Conservation (phyloP, 2,113 vertebrate genomes). For the Cyanistes caeruleus region DNA sequence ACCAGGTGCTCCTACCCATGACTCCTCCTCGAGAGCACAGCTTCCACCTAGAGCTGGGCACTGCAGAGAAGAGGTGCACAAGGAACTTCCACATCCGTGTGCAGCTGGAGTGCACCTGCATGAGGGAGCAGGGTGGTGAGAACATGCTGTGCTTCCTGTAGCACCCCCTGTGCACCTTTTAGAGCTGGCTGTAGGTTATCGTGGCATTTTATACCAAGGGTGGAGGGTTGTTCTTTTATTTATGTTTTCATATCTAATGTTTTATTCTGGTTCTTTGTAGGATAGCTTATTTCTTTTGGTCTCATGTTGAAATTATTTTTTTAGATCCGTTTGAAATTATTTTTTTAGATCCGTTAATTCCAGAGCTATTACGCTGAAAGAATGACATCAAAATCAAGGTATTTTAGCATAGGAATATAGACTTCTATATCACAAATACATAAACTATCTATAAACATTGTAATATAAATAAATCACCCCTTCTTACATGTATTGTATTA, state of each 20-base stretch:
- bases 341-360: not conserved
- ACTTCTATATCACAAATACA: not conserved
- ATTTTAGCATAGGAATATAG: not conserved
- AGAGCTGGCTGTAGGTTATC: not conserved
- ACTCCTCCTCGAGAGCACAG: not conserved
- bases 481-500: not conserved
- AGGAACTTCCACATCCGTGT: not conserved
- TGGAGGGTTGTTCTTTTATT: not conserved
- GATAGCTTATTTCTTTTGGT: not conserved
- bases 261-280: not conserved
- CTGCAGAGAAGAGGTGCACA: rapidly evolving
- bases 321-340: not conserved
- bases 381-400: rapidly evolving
- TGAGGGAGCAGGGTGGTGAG: rapidly evolving
- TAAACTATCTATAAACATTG: not conserved
- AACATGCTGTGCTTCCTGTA: not conserved
- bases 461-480: not conserved
- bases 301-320: not conserved
- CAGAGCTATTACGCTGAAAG: not conserved
- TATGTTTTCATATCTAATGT: not conserved
- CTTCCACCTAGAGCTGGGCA: not conserved
- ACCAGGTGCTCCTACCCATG: not conserved
- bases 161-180: not conserved
- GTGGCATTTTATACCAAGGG: not conserved
- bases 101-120: not conserved